Base-by-base conservation (phyloP, 1,140 invertebrate species). In the Conus betulinus region DNA sequence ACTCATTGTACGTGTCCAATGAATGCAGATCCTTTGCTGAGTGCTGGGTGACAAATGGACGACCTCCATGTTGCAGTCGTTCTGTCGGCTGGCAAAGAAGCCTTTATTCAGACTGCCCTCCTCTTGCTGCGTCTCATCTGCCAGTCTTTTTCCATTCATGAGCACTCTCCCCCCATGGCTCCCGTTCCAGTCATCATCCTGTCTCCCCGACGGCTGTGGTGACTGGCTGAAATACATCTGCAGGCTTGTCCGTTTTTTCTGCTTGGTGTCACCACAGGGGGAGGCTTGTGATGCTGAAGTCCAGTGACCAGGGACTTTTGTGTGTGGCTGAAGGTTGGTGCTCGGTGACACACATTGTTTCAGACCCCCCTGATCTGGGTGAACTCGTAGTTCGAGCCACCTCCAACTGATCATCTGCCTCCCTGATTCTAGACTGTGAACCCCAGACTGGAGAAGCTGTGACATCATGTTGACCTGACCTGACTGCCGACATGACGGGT, bases 41-140 rank as follows among this genome's bases (percentile, higher is more conserved):
- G 23, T 6, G 15, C 23, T 71, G 13, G 20, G 13, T 71, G 17
- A 7, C 11, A 20, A 71, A n/a, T 11, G 67, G 20, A 71, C 20
- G 23, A 71, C 11, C 67, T n/a, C 23, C 23, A n/a, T 20, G 79
- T 2, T 53, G 39, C 15, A 53, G 79, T 20, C 53, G 79, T 52
- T 81, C 20, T 81, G 79, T 17, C 79, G 11, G 51, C 79, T 81
- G 51, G 79, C 79, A 81, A 81, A 81, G 39, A 81, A 81, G 3
- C 79, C 79, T 23, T 81, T 81, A 52, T 81, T 81, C 23, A 71
- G 11, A 71, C 67, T 17, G 11, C 67, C 20, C 23, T 71, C 67
- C 20, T 71, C 67, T 71, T 20, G 17, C 20, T 71, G 13, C 11
- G 11, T 71, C 15, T 23, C 23, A 0, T 23, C 6, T n/a, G 15